Evolutionary conservation across 2,113 vertebrate genomes (phyloP).

Genomic region (Genyomyrus donnyi): DNA sequence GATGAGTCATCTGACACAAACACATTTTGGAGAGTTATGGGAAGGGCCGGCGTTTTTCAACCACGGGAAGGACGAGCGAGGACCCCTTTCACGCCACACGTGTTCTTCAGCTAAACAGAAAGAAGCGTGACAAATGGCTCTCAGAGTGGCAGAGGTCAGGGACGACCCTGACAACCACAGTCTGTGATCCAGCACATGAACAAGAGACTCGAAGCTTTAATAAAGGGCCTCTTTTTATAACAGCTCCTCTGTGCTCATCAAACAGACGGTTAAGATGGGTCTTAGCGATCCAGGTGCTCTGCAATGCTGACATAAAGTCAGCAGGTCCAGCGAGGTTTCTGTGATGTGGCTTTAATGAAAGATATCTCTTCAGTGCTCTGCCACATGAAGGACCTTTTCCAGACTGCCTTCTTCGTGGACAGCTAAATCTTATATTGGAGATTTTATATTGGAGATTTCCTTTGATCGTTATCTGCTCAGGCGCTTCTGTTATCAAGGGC

Average conservation of each 20-base stretch:
- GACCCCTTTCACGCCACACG: background rate
- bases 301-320: background rate
- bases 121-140: background rate
- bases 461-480: constrained; percentile 5
- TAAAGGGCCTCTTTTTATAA: background rate
- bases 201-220: background rate
- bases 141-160: no score
- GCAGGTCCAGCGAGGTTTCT: background rate
- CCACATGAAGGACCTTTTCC: background rate
- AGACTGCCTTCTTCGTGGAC: background rate
- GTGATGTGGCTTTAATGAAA: background rate
- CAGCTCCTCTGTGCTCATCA: background rate
- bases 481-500: background rate
- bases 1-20: background rate
- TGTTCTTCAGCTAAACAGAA: background rate
- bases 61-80: background rate
- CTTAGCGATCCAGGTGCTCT: background rate
- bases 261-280: background rate
- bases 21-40: constrained; percentile 7
- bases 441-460: background rate
- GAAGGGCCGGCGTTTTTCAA: background rate
- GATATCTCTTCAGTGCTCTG: background rate
- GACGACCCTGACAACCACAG: background rate
- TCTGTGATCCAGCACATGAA: background rate
- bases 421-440: background rate